phyloP scores from a whole-genome alignment of 2,113 vertebrate species.

The Peromyscus maniculatus region DNA sequence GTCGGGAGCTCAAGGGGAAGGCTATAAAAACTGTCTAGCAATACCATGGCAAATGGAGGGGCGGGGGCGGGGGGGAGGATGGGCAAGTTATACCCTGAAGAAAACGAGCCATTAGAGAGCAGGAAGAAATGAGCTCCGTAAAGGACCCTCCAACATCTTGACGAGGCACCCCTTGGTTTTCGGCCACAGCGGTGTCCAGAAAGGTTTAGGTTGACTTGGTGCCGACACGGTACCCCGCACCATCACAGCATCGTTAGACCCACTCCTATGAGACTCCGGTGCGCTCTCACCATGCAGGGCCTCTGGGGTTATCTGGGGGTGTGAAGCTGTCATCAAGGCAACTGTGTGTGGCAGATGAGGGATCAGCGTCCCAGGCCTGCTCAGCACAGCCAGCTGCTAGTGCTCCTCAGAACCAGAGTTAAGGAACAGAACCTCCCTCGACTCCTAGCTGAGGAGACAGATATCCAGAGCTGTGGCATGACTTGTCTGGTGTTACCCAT shows the following conservation, averaged over 20 bases:
- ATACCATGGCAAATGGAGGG: too few relatives aligned
- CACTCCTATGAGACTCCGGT: not conserved
- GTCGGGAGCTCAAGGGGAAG: not conserved
- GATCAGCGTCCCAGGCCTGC: not conserved
- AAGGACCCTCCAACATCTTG: not conserved
- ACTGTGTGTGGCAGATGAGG: not conserved
- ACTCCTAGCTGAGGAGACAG: not conserved
- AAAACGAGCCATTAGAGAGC: not conserved
- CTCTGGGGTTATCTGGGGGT: not conserved
- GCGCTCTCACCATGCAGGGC: not conserved
- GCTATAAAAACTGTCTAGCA: not conserved
- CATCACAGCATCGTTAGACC: not conserved
- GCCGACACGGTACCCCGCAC: not conserved
- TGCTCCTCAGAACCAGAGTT: not conserved
- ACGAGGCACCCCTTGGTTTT: not conserved
- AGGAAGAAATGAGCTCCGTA: not conserved
- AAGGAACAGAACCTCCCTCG: not conserved
- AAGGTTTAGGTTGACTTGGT: not conserved
- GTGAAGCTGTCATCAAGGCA: not conserved
- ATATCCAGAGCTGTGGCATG: not conserved
- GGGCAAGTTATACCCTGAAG: not conserved
- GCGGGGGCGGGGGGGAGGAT: too few relatives aligned
- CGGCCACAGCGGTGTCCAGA: not conserved
- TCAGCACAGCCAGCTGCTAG: not conserved
- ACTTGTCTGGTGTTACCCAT: not conserved